phyloP scores from a whole-genome alignment of 2,888 invertebrate species.

The Clostera curtula region DNA sequence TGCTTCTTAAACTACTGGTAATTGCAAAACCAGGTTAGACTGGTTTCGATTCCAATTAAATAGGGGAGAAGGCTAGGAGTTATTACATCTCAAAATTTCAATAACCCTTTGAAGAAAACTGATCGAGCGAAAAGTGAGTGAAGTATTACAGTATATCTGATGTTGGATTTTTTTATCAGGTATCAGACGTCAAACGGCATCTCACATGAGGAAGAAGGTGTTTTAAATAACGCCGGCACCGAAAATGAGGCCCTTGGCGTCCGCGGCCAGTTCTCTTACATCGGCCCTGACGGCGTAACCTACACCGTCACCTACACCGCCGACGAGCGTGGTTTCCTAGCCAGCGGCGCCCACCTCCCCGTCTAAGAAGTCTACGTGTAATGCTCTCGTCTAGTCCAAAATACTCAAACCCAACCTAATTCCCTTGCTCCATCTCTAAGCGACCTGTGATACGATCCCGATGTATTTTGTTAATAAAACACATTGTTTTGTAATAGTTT shows the following conservation, averaged over 20 bases:
- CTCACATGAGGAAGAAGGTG: slow-evolving; percentile 21
- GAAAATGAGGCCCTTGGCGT: slow-evolving; percentile 42
- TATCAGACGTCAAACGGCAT: slow-evolving; percentile 50
- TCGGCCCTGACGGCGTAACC: slow-evolving; percentile 54
- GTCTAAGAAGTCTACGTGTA: slow-evolving; percentile 20
- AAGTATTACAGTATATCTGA: too few species aligned
- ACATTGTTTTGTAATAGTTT: slow-evolving; percentile 39
- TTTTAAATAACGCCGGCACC: slow-evolving; percentile 35
- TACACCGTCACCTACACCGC: slow-evolving; percentile 69
- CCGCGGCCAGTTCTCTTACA: slow-evolving; percentile 46
- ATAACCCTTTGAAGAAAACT: too few species aligned
- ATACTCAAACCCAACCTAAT: slow-evolving; percentile 35
- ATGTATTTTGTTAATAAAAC: slow-evolving; percentile 46
- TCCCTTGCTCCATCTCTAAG: slow-evolving; percentile 36
- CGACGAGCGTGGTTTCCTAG: slow-evolving; percentile 70
- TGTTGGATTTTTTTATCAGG: slow-evolving; percentile 28
- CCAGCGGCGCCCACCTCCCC: slow-evolving; percentile 52
- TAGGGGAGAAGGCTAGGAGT: too few species aligned
- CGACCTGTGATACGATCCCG: slow-evolving; percentile 66
- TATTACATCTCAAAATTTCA: too few species aligned
- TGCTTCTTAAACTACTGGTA: too few species aligned
- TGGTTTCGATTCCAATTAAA: too few species aligned
- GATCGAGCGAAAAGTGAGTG: too few species aligned
- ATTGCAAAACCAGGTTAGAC: too few species aligned
- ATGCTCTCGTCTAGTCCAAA: slow-evolving; percentile 46